Evolutionary conservation across 2,888 invertebrate genomes (phyloP), one percentile per base, ranked within the genome.

Genomic region (Alloplasta piceator): DNA sequence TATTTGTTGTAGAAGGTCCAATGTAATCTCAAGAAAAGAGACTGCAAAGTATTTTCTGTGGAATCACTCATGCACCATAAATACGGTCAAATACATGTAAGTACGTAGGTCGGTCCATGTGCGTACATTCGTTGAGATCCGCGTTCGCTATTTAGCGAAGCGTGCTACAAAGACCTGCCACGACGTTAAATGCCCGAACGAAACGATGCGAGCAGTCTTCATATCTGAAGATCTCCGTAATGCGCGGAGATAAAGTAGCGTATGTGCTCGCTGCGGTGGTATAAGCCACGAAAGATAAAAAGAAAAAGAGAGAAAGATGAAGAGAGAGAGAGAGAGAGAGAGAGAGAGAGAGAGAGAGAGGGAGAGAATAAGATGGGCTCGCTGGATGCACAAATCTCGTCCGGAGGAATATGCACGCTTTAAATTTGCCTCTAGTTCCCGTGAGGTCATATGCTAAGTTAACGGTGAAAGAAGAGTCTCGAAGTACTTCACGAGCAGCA

Each of bases 141-240:
- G n/a, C 46, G 68, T 80, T 77, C 63, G 77, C 68, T 80, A 77
- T 70, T 78, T 78, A 78, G 70, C 73, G 43, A 48, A 77, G 73
- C 80, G 64, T 72, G 52, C 16, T 14, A 60, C 14, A 43, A 61
- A 71, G 71, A 26, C 68, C 39, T 46, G 56, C 63, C 73, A 41
- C 77, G 68, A 80, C 68, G 72, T 73, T 77, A 77, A 63, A 64
- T 78, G 58, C 64, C 14, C 68, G 58, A 55, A 60, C 68, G 56
- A 78, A 73, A 73, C 63, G 74, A 71, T 71, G 78, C 81, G 50
- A 58, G 58, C 73, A 60, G 80, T 70, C 77, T 74, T 81, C 81
- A 60, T 81, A 81, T 78, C 78, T 70, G 60, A 74, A 70, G 74
- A 81, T 81, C 73, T 81, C 48, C 26, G 68, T 74, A 78, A 78